phyloP scores from a whole-genome alignment of 2,113 vertebrate species.

The Ptilorrhoa leucosticta region DNA sequence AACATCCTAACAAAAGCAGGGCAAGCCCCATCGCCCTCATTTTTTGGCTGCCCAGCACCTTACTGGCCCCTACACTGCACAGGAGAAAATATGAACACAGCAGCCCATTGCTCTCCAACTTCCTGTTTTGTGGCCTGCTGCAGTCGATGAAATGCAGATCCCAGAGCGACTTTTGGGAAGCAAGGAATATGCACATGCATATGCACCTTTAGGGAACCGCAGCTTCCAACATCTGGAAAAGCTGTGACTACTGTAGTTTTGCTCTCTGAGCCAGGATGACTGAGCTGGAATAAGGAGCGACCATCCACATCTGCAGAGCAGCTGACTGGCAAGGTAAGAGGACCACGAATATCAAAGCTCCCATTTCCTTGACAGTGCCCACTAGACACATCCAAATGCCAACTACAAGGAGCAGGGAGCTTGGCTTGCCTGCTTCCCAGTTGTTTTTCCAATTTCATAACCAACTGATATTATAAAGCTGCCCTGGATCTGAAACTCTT shows the following conservation, averaged over 20 bases:
- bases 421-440: not conserved
- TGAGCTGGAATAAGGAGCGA: not conserved
- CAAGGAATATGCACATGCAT: not conserved
- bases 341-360: not conserved
- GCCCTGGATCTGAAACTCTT: not conserved
- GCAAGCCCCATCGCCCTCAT: not conserved
- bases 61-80: not conserved
- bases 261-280: not conserved
- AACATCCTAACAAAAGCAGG: not conserved
- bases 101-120: not conserved
- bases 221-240: constrained; percentile 14
- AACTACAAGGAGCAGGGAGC: not conserved
- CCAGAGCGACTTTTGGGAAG: not conserved
- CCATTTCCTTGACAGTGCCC: not conserved
- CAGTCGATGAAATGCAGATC: not conserved
- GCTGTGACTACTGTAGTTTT: not conserved
- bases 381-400: not conserved
- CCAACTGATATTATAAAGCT: not conserved
- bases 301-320: not conserved
- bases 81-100: not conserved
- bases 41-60: not conserved
- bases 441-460: not conserved
- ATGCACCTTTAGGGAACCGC: not conserved
- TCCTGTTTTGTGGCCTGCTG: not conserved
- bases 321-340: not conserved